Conservation (phyloP, 1,140 invertebrate species). For the Oedothorax gibbosus region DNA sequence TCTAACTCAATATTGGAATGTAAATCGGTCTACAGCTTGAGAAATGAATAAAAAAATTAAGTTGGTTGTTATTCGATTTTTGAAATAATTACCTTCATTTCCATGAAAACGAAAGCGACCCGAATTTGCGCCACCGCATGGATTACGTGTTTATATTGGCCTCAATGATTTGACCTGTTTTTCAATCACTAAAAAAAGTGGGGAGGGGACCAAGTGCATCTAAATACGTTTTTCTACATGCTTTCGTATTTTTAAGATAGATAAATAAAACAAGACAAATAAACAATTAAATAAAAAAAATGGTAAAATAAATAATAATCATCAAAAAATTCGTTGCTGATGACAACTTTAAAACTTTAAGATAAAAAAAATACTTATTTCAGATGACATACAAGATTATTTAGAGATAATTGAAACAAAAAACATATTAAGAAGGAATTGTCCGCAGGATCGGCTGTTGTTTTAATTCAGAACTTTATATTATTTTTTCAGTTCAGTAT, state of each 20-base stretch:
- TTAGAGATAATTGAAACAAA: too few species aligned
- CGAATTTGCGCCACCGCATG: constrained; percentile 21
- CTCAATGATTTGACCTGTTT: constrained; percentile 45
- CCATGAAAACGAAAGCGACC: constrained; percentile 32
- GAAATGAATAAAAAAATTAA: constrained; percentile 40
- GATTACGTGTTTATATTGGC: constrained; percentile 48
- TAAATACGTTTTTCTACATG: too few species aligned
- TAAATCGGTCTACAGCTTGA: constrained; percentile 9
- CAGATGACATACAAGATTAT: too few species aligned
- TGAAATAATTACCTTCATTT: constrained; percentile 41
- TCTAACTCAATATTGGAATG: constrained; percentile 17
- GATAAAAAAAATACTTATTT: too few species aligned
- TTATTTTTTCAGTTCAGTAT: too few species aligned
- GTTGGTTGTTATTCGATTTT: constrained; percentile 21
- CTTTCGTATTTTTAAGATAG: too few species aligned
- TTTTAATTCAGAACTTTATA: too few species aligned
- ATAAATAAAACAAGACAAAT: too few species aligned
- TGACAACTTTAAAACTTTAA: too few species aligned
- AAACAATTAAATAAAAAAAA: background rate
- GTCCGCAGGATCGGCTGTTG: too few species aligned
- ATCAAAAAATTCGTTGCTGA: background rate
- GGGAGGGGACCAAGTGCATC: background rate
- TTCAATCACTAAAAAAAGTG: constrained; percentile 6
- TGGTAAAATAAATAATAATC: background rate
- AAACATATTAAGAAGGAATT: too few species aligned